Conservation (phyloP, 2,113 vertebrate genomes). For the Phalacrocorax carbo region DNA sequence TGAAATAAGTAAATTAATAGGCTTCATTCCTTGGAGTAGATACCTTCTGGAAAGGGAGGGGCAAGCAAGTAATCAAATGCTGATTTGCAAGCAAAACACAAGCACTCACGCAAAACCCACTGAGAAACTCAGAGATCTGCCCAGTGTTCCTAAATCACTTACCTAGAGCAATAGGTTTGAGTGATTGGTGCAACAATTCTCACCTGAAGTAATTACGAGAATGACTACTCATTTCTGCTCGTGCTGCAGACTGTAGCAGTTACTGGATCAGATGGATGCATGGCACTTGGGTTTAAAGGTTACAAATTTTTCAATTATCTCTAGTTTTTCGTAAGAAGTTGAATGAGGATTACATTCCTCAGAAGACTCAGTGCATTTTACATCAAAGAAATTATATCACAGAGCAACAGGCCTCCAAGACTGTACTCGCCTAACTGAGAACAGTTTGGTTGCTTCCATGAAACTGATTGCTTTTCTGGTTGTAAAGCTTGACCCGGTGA, state of each 20-base stretch:
- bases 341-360: not conserved
- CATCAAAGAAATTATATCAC: not conserved
- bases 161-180: not conserved
- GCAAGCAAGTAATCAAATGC: not conserved
- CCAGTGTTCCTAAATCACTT: not conserved
- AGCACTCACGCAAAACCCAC: not conserved
- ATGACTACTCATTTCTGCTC: not conserved
- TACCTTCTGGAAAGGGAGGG: not conserved
- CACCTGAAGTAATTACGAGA: not conserved
- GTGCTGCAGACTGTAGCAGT: not conserved
- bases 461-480: not conserved
- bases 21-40: not conserved
- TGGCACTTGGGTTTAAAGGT: not conserved
- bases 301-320: not conserved
- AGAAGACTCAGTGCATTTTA: not conserved
- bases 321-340: not conserved
- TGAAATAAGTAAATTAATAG: not conserved
- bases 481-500: not conserved
- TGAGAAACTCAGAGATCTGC: not conserved
- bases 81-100: not conserved
- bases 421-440: not conserved
- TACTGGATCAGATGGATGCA: not conserved
- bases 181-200: not conserved
- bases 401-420: not conserved
- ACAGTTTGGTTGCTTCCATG: not conserved